These are phyloP conservation scores for Sebastes schlegelii DNA, from an alignment of 2,113 vertebrate species.

Conservation along the genomic window DNA sequence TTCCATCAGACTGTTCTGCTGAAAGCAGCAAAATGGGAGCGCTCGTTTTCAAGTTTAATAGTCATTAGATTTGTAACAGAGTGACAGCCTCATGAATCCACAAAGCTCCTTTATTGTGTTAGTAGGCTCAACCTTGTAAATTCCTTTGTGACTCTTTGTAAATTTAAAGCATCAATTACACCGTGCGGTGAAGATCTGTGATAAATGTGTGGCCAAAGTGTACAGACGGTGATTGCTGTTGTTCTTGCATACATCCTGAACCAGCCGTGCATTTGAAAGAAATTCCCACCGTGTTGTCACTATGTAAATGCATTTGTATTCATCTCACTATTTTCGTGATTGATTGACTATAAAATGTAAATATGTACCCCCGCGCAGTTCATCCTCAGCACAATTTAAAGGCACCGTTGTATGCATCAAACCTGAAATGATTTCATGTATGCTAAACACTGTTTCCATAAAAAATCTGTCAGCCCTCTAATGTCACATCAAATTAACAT, in stretches of 20 bases:
- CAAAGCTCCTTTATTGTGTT: constrained; percentile 69
- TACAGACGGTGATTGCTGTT: constrained; percentile 35
- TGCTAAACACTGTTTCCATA: constrained; percentile 35
- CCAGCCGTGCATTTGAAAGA: constrained; percentile 48
- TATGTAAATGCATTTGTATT: constrained; percentile 64
- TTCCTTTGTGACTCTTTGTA: constrained; percentile 76
- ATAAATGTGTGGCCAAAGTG: constrained; percentile 61
- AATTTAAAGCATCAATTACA: constrained; percentile 81
- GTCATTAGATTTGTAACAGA: constrained; percentile 78
- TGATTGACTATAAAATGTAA: constrained; percentile 64
- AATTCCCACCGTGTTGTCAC: constrained; percentile 47
- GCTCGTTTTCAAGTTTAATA: constrained; percentile 79
- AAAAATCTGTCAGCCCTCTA: constrained; percentile 55
- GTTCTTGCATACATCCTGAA: constrained; percentile 36
- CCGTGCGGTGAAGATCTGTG: constrained; percentile 41
- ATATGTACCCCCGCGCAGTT: constrained; percentile 11
- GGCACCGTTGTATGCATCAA: constrained; percentile 26
- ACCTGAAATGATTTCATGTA: constrained; percentile 47
- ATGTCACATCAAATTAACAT: constrained; percentile 69
- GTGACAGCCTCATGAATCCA: constrained; percentile 73
- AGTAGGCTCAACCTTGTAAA: constrained; percentile 75
- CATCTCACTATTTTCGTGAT: constrained; percentile 56
- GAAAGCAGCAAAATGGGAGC: constrained; percentile 76
- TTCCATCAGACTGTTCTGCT: constrained; percentile 76
- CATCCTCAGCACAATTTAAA: constrained; percentile 49